Evolutionary conservation across 2,113 vertebrate species (phyloP).

Genomic region (Phalacrocorax brasilianus): DNA sequence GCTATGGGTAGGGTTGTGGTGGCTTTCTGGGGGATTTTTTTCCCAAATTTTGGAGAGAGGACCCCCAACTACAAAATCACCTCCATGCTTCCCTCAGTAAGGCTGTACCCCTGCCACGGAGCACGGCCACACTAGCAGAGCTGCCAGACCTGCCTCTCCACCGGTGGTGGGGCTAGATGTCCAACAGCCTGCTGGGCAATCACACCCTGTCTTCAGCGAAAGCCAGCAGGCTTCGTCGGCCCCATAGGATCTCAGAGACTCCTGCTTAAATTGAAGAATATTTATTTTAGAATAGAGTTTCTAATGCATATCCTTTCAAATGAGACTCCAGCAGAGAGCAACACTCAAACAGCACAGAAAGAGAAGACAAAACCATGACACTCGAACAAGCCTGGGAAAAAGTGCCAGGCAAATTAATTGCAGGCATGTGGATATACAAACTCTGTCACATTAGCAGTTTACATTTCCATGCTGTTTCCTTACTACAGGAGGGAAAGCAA

Average conservation of each 20-base stretch:
- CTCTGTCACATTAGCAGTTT: not conserved
- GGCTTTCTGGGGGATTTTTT: not conserved
- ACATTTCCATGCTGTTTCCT: not conserved
- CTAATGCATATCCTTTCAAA: not conserved
- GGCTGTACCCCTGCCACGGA: not conserved
- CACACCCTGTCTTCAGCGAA: not conserved
- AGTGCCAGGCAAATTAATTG: not conserved
- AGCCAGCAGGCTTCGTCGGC: not conserved
- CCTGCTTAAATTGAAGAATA: not conserved
- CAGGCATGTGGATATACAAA: not conserved
- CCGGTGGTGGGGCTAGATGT: not conserved
- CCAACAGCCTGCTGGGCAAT: not conserved
- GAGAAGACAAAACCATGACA: not conserved
- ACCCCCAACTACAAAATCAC: not conserved
- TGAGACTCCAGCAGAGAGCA: not conserved
- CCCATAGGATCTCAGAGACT: not conserved
- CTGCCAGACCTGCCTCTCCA: not conserved
- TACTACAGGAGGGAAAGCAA: not conserved
- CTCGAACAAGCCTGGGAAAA: not conserved
- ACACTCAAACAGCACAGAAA: not conserved
- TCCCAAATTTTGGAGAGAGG: not conserved
- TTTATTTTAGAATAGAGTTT: not conserved
- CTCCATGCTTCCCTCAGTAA: not conserved
- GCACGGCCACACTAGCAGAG: accelerated
- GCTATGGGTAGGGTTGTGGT: not conserved